These are phyloP conservation scores for Mixornis gularis DNA, from an alignment of 2,113 vertebrate species.

Conservation along the genomic window DNA sequence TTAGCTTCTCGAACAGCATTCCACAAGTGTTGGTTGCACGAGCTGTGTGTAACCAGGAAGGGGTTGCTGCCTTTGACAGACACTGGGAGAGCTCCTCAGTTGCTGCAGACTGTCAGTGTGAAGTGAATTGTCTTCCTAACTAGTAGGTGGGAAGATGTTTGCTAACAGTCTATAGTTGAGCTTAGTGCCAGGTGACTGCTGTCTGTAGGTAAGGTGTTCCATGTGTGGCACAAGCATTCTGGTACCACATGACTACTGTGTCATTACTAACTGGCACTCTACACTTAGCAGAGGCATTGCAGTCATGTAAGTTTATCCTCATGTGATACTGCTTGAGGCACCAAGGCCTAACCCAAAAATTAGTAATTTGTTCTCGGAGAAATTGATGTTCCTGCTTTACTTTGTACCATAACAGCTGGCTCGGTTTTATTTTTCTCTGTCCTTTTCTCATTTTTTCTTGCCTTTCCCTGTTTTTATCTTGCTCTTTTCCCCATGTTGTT, in stretches of 20 bases:
- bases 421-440: not conserved
- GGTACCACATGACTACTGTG: not conserved
- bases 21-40: not conserved
- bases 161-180: not conserved
- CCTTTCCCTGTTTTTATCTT: not conserved
- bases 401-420: not conserved
- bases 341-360: not conserved
- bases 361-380: not conserved
- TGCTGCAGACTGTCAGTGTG: not conserved
- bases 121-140: not conserved
- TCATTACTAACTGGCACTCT: not conserved
- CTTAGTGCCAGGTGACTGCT: not conserved
- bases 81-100: not conserved
- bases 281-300: rapidly evolving
- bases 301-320: not conserved
- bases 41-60: not conserved
- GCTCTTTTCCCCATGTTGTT: not conserved
- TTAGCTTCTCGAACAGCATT: not conserved
- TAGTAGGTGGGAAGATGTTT: not conserved
- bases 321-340: not conserved
- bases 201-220: not conserved
- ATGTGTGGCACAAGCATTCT: not conserved
- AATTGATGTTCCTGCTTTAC: not conserved
- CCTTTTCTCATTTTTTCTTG: not conserved
- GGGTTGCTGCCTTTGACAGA: not conserved